Conservation (phyloP, 2,113 vertebrate genomes). For the Strix uralensis region DNA sequence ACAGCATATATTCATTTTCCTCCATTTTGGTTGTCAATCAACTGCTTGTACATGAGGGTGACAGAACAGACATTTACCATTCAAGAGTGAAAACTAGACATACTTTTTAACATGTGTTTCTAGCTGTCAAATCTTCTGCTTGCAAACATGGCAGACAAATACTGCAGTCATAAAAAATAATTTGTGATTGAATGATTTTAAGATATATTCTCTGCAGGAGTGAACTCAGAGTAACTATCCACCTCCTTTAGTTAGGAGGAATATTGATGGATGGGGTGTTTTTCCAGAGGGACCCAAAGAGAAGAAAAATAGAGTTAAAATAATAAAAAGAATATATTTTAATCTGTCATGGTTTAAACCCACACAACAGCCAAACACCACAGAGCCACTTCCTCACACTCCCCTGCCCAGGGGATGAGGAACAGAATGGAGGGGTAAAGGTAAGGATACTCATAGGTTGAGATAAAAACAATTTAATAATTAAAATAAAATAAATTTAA, state of each 20-base stretch:
- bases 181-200: not conserved
- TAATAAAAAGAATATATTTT: not conserved
- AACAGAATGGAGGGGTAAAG: too few relatives aligned
- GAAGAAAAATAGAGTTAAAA: not conserved
- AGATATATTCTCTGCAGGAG: not conserved
- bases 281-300: not conserved
- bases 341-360: too few relatives aligned
- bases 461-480: too few relatives aligned
- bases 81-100: not conserved
- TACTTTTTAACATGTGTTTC: not conserved
- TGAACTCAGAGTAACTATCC: not conserved
- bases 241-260: not conserved
- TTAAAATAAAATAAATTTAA: too few relatives aligned
- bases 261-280: not conserved
- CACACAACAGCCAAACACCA: too few relatives aligned
- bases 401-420: too few relatives aligned
- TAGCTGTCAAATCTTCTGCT: not conserved
- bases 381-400: too few relatives aligned
- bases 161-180: not conserved
- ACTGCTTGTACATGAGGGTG: not conserved
- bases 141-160: not conserved
- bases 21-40: not conserved
- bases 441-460: too few relatives aligned
- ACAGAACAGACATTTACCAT: not conserved
- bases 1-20: not conserved